Conservation (phyloP, 2,888 invertebrate species). For the Diaprepes abbreviatus region DNA sequence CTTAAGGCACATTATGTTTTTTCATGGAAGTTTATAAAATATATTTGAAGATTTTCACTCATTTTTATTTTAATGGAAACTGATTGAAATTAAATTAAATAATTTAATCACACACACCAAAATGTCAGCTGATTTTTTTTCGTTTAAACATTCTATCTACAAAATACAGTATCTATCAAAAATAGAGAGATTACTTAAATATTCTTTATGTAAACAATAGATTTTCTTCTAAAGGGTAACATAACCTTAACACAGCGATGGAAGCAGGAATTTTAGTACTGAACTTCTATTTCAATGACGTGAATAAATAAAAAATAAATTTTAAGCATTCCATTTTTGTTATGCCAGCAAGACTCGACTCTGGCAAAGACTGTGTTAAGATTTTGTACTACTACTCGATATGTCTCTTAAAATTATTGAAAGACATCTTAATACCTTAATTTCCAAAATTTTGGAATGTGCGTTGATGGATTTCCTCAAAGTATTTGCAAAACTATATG, state of each 20-base stretch:
- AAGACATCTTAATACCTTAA: slow-evolving; percentile 15
- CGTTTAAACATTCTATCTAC: slow-evolving; percentile 34
- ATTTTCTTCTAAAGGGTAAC: not conserved
- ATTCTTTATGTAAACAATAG: slow-evolving; percentile 1
- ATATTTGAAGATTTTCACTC: no score
- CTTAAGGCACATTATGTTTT: no score
- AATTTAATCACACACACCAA: no score
- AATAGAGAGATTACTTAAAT: slow-evolving; percentile 31
- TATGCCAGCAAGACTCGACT: no score
- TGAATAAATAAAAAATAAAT: no score
- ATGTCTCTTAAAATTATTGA: slow-evolving; percentile 20
- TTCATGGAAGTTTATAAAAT: no score
- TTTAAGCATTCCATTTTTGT: no score
- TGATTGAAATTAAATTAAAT: no score
- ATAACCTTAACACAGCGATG: not conserved
- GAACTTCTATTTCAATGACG: no score
- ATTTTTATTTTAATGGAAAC: no score
- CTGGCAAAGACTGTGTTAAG: not conserved
- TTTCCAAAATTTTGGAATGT: slow-evolving; percentile 39
- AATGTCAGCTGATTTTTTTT: slow-evolving; percentile 37
- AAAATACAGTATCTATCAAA: slow-evolving; percentile 38
- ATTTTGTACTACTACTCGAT: not conserved
- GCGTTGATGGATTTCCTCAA: slow-evolving; percentile 35
- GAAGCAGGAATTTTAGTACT: no score
- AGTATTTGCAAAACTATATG: slow-evolving; percentile 14